Evolutionary conservation across 2,113 vertebrate genomes (phyloP).

Genomic region (Asarcornis scutulata): DNA sequence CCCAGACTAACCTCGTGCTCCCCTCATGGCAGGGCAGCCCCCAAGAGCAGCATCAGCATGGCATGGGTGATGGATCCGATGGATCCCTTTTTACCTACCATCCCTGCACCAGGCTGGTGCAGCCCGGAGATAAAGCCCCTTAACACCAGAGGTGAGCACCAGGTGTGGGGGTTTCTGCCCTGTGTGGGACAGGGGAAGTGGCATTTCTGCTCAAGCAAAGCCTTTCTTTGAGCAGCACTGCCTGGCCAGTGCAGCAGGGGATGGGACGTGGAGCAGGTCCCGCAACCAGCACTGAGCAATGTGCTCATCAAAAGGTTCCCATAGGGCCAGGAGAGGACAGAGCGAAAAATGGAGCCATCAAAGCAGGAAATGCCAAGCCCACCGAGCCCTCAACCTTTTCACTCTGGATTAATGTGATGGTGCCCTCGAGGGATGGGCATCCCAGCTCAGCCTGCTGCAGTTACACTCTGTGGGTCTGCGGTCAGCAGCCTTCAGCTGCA

Average conservation of each 20-base stretch:
- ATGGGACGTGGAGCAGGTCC: fast-evolving
- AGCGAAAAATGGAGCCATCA: background rate
- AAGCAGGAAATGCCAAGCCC: background rate
- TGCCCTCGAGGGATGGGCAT: background rate
- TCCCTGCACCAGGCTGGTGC: background rate
- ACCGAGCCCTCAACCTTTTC: background rate
- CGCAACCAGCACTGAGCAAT: background rate
- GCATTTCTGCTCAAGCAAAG: background rate
- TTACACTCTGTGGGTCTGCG: fast-evolving
- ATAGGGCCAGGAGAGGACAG: background rate
- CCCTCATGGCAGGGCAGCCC: background rate
- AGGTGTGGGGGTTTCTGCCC: background rate
- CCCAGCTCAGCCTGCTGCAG: background rate
- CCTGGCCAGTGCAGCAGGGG: fast-evolving
- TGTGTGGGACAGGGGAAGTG: background rate
- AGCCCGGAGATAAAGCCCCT: background rate
- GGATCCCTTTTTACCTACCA: background rate
- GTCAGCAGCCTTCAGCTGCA: background rate
- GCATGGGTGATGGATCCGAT: background rate
- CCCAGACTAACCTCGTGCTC: too few relatives aligned
- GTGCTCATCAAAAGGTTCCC: background rate
- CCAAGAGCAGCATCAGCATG: background rate
- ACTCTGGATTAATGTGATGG: background rate
- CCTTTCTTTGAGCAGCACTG: background rate
- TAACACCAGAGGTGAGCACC: background rate